A percentile compares a stretch with the other conserved stretches of the same genome.
phyloP scores from a whole-genome alignment of 2,113 vertebrate genomes.

The Gadus macrocephalus region DNA sequence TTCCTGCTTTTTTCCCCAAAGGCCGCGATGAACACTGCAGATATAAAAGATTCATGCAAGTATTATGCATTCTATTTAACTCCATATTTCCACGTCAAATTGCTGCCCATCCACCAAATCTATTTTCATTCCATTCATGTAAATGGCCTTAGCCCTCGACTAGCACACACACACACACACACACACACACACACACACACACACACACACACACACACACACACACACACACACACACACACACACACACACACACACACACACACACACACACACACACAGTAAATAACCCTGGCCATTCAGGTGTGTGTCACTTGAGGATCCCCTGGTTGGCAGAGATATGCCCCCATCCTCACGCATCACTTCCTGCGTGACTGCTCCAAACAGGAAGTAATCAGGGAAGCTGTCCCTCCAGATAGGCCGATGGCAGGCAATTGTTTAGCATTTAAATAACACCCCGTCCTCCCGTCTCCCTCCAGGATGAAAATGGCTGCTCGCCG shows the following conservation, averaged over 20 bases:
- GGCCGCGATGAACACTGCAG: no score
- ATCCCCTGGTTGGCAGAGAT: slow-evolving; percentile 1
- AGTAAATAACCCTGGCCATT: slow-evolving; percentile 2
- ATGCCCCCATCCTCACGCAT: slow-evolving; percentile 3
- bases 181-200: no score
- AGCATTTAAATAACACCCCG: slow-evolving; percentile 55
- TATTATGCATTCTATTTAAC: no score
- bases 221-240: background rate
- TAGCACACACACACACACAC: no score
- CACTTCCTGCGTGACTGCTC: slow-evolving; percentile 17
- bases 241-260: no score
- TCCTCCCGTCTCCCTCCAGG: slow-evolving; percentile 24
- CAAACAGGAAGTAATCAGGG: slow-evolving; percentile 36
- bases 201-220: background rate
- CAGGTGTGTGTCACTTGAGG: background rate
- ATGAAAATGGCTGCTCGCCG: slow-evolving; percentile 38
- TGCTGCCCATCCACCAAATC: no score
- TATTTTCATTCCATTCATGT: no score
- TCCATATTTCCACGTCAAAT: no score
- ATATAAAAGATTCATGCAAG: no score
- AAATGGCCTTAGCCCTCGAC: no score
- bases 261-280: background rate
- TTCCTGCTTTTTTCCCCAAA: no score
- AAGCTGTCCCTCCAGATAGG: slow-evolving; percentile 16
- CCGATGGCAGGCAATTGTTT: slow-evolving; percentile 48